Evolutionary conservation across 2,888 invertebrate genomes (phyloP).

Genomic region (Limnephilus rhombicus): DNA sequence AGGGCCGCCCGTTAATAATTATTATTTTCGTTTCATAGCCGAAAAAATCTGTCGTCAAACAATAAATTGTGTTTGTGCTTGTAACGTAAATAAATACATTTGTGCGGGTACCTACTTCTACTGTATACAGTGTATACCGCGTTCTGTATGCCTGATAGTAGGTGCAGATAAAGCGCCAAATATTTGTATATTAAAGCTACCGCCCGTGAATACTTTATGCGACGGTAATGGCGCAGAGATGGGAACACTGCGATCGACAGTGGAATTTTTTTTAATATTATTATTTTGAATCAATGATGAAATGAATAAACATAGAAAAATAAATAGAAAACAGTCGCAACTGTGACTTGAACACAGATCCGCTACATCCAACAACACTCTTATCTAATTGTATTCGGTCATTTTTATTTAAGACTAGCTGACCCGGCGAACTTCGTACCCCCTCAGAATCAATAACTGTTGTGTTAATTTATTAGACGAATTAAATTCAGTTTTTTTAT

Average conservation of each 20-base stretch:
- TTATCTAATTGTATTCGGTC: too few relatives aligned
- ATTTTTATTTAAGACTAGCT: too few relatives aligned
- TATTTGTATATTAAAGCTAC: conserved; percentile 67
- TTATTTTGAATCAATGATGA: not conserved
- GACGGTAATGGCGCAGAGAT: conserved; percentile 57
- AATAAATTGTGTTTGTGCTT: conserved; percentile 66
- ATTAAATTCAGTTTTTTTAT: too few relatives aligned
- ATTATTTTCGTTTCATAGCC: conserved; percentile 67
- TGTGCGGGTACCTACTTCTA: conserved; percentile 51
- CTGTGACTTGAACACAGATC: too few relatives aligned
- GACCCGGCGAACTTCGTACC: too few relatives aligned
- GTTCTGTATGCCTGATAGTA: conserved; percentile 59
- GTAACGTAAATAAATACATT: conserved; percentile 65
- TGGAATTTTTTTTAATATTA: not conserved
- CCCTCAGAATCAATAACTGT: too few relatives aligned
- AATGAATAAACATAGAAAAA: too few relatives aligned
- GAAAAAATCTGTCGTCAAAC: conserved; percentile 67
- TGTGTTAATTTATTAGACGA: too few relatives aligned
- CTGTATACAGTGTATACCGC: conserved; percentile 31
- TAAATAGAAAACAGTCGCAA: too few relatives aligned
- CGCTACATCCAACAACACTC: too few relatives aligned
- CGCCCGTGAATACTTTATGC: conserved; percentile 66
- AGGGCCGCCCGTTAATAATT: conserved; percentile 60
- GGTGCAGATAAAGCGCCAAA: conserved; percentile 66
- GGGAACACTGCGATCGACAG: conserved; percentile 31